These are phyloP conservation scores for Hypercompe scribonia DNA, from an alignment of 2,888 invertebrate genomes.

Conservation along the genomic window DNA sequence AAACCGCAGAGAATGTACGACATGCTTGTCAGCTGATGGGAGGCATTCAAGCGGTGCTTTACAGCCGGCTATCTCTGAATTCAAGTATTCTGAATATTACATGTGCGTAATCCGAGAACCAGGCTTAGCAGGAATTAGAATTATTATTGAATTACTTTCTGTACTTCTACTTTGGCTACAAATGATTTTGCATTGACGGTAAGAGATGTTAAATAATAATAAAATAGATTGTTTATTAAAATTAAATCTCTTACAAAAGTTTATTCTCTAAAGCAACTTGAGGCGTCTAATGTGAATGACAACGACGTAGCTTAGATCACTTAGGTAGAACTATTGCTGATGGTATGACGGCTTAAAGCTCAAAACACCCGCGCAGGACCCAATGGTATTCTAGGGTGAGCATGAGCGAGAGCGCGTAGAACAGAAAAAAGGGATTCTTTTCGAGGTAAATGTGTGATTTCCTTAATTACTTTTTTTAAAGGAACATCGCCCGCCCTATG, in stretches of 20 bases:
- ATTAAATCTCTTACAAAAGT: neutral
- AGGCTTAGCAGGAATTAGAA: neutral
- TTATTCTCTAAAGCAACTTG: neutral
- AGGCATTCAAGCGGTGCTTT: constrained; percentile 25
- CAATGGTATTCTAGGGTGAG: too few species aligned
- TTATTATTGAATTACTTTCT: neutral
- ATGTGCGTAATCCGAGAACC: neutral
- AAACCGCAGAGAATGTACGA: constrained; percentile 41
- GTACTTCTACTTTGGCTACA: too few species aligned
- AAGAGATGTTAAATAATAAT: too few species aligned
- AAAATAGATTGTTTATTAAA: neutral
- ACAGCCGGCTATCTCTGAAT: neutral
- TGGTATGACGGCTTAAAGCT: too few species aligned
- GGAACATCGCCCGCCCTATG: too few species aligned
- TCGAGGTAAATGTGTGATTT: neutral
- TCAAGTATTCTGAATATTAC: constrained; percentile 8
- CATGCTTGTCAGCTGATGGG: constrained; percentile 32
- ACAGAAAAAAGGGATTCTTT: too few species aligned
- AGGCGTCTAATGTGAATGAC: too few species aligned
- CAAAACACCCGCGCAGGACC: too few species aligned
- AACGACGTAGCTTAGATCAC: too few species aligned
- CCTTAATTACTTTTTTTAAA: too few species aligned
- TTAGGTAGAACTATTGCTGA: too few species aligned
- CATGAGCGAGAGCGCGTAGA: too few species aligned
- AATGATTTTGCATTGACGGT: neutral